Evolutionary conservation across 2,113 vertebrate genomes (phyloP).

Genomic region (Ciconia stormi): DNA sequence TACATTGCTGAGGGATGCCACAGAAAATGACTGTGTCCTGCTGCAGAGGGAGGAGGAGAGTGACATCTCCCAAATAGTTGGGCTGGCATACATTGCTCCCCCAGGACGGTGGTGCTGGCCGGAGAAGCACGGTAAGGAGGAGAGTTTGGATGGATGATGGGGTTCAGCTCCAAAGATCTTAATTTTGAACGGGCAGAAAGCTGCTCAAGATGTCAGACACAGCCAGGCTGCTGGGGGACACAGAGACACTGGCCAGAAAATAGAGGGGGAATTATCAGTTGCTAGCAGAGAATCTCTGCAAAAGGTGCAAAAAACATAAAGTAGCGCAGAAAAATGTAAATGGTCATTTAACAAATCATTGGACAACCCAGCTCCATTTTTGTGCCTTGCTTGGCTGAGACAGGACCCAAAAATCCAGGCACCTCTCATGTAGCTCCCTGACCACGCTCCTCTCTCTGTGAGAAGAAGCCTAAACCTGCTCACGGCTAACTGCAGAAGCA

Average conservation of each 20-base stretch:
- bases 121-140: background rate
- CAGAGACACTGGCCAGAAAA: background rate
- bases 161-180: background rate
- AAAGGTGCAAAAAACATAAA: background rate
- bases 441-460: background rate
- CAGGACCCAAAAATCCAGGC: background rate
- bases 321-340: background rate
- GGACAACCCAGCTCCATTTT: background rate
- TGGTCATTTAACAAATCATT: background rate
- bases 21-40: background rate
- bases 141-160: background rate
- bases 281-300: background rate
- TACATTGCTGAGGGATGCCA: background rate
- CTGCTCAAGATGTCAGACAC: background rate
- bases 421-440: accelerated
- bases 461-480: background rate
- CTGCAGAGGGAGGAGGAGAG: background rate
- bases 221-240: background rate
- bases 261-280: background rate
- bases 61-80: background rate
- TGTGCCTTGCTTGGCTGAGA: background rate
- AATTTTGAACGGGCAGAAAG: background rate
- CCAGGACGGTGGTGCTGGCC: background rate
- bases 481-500: background rate
- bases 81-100: background rate